These are phyloP conservation scores for Xanthorhoe designata DNA, from an alignment of 2,888 invertebrate species.

Conservation along the genomic window DNA sequence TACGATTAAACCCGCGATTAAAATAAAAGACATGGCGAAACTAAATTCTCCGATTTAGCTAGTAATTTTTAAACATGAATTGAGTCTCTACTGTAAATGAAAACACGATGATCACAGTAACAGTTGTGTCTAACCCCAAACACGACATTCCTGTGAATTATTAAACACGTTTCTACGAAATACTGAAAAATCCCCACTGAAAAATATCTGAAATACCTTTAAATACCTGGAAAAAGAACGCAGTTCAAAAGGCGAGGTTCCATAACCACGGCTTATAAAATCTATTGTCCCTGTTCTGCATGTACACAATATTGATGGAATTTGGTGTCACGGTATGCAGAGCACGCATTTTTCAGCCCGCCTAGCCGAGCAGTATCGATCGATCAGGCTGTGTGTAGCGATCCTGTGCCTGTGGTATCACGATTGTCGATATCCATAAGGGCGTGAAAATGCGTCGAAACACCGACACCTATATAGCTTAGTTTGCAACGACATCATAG, in stretches of 20 bases:
- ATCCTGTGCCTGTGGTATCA: neutral
- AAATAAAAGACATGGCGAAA: too few relatives aligned
- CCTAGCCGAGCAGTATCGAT: conserved; percentile 15
- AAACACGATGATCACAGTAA: too few relatives aligned
- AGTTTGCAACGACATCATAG: neutral
- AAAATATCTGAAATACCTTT: neutral
- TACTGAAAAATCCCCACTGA: too few relatives aligned
- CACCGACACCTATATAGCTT: neutral
- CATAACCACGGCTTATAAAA: neutral
- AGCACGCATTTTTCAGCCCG: conserved; percentile 23
- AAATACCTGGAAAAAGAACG: neutral
- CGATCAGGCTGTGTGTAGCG: conserved; percentile 12
- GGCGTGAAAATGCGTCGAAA: conserved; percentile 7
- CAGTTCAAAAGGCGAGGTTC: neutral
- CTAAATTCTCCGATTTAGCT: too few relatives aligned
- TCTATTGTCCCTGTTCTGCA: conserved; percentile 2
- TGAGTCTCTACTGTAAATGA: too few relatives aligned
- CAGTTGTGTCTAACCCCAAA: too few relatives aligned
- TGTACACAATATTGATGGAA: conserved; percentile 1
- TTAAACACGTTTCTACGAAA: too few relatives aligned
- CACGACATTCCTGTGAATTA: too few relatives aligned
- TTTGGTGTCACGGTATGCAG: conserved; percentile 12
- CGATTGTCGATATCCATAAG: neutral
- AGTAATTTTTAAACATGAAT: too few relatives aligned
- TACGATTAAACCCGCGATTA: too few relatives aligned